Evolutionary conservation across 1,140 invertebrate genomes (phyloP).

Genomic region (Drosophila nigromelanica): DNA sequence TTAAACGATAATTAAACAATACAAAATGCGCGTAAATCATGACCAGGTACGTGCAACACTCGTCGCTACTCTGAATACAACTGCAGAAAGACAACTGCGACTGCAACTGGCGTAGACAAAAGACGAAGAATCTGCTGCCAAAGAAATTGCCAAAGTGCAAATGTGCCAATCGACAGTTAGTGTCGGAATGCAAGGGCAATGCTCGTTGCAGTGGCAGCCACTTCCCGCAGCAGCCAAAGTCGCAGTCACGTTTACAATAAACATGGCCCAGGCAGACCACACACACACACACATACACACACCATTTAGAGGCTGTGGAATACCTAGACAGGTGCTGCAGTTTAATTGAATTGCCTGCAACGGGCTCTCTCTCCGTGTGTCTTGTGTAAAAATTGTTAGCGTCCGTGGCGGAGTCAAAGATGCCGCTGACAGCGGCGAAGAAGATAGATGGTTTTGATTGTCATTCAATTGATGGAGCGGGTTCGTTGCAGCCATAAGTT

Average conservation of each 20-base stretch:
- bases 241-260: conserved; percentile 57
- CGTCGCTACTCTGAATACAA: conserved; percentile 34
- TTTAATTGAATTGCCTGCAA: conserved; percentile 75
- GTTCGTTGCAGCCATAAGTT: not conserved
- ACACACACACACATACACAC: conserved; percentile 28
- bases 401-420: conserved; percentile 31
- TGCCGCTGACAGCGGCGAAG: conserved; percentile 45
- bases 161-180: conserved; percentile 78
- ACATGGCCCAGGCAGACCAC: conserved; percentile 25
- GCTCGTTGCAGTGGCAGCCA: not conserved
- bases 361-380: not conserved
- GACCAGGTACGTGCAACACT: conserved; percentile 42
- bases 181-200: conserved; percentile 8
- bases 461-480: conserved; percentile 25
- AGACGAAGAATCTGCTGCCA: conserved; percentile 42
- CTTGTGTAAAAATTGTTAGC: conserved; percentile 12
- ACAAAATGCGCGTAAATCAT: conserved; percentile 70
- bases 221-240: conserved; percentile 1
- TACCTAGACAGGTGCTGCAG: conserved; percentile 49
- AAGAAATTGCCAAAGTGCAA: conserved; percentile 72
- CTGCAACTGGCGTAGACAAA: conserved; percentile 3
- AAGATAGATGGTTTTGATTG: conserved; percentile 61
- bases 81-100: conserved; percentile 36
- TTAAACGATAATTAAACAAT: conserved; percentile 82
- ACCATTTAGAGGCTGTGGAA: conserved; percentile 6